Evolutionary conservation across 2,888 invertebrate genomes (phyloP).

Genomic region (Latheticus oryzae): DNA sequence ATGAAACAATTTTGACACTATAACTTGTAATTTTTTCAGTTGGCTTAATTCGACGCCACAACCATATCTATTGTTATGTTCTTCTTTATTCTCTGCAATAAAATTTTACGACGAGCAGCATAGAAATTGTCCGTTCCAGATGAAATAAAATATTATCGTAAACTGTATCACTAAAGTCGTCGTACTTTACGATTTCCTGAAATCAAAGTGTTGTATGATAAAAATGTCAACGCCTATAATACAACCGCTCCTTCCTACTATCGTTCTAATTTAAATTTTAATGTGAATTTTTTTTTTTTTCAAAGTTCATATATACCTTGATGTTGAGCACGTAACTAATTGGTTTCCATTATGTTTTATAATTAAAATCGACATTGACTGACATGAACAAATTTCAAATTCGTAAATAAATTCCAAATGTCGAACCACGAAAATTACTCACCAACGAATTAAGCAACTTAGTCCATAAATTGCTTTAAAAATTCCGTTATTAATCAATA

Average conservation of each 20-base stretch:
- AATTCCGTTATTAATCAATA: slow-evolving; percentile 15
- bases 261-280: slow-evolving; percentile 14
- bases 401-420: slow-evolving; percentile 24
- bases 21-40: slow-evolving; percentile 19
- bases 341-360: slow-evolving; percentile 30
- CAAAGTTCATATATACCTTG: slow-evolving; percentile 3
- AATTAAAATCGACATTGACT: slow-evolving; percentile 34
- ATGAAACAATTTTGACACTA: slow-evolving; percentile 17
- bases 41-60: slow-evolving; percentile 17
- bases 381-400: slow-evolving; percentile 28
- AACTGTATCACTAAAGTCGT: slow-evolving; percentile 26
- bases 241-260: slow-evolving; percentile 3
- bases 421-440: slow-evolving; percentile 30
- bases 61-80: slow-evolving; percentile 24
- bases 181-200: slow-evolving; percentile 28
- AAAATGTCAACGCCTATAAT: slow-evolving; percentile 10
- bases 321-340: slow-evolving; percentile 32
- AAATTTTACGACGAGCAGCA: slow-evolving; percentile 33
- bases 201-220: slow-evolving; percentile 22
- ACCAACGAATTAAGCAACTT: slow-evolving; percentile 13
- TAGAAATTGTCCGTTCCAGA: slow-evolving; percentile 26
- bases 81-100: slow-evolving; percentile 22
- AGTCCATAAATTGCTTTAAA: slow-evolving; percentile 1
- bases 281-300: slow-evolving; percentile 8
- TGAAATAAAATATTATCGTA: slow-evolving; percentile 28